phyloP scores from a whole-genome alignment of 2,113 vertebrate genomes.

The Myodes glareolus region DNA sequence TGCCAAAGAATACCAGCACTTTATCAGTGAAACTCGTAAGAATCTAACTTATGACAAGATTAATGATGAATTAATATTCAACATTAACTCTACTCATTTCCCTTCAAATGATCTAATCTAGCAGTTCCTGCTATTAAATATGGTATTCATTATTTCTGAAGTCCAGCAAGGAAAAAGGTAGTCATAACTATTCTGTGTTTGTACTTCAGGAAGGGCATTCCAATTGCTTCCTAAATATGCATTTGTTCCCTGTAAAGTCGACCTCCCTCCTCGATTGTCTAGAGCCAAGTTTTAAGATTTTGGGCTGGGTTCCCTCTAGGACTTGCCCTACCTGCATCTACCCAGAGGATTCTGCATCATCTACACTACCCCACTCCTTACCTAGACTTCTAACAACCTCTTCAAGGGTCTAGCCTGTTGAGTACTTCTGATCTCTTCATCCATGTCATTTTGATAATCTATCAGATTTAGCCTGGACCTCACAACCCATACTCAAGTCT shows the following conservation, averaged over 20 bases:
- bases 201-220: conserved; percentile 30
- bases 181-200: conserved; percentile 42
- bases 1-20: not conserved
- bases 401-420: not conserved
- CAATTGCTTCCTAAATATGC: conserved; percentile 37
- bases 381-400: not conserved
- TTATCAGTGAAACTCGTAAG: not conserved
- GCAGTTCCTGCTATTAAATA: not conserved
- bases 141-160: conserved; percentile 61
- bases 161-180: conserved; percentile 3
- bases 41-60: not conserved
- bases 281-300: conserved; percentile 39
- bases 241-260: conserved; percentile 29
- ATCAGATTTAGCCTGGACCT: not conserved
- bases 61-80: not conserved
- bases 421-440: not conserved
- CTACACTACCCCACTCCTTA: not conserved
- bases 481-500: not conserved
- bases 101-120: conserved; percentile 43
- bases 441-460: not conserved
- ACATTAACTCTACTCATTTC: conserved; percentile 18
- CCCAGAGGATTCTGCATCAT: not conserved
- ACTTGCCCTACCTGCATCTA: not conserved
- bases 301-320: not conserved
- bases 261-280: not conserved